Evolutionary conservation across 2,888 invertebrate genomes (phyloP), one percentile per base, ranked within the genome.

Genomic region (Tribolium freemani): DNA sequence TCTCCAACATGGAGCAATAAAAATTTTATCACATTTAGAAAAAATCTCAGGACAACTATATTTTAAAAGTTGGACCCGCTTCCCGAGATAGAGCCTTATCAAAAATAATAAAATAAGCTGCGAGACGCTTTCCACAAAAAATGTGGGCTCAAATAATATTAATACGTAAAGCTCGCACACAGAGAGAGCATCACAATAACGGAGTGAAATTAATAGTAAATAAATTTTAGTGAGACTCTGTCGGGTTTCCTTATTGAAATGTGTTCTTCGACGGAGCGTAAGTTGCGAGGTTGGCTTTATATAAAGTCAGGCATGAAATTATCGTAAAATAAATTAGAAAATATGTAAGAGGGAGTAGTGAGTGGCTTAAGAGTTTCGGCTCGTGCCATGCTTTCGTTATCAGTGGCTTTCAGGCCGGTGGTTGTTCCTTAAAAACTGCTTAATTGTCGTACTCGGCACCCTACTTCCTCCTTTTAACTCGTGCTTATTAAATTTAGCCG

Each of bases 401-500:
- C 74, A 69, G 61, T 53, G 64, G 63, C 69, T 71, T 74, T 71
- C 74, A 74, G 74, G 74, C 74, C 54, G 60, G 63, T 57, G 68
- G 54, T 57, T 71, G 51, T 31, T 60, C 64, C 38, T 67, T 48
- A 74, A 74, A 74, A 74, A 73, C 45, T 54, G 68, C 68, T 69
- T 74, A 71, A 74, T 74, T 74, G 71, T 73, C 57, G 30, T 46
- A 16, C 31, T 50, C 68, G 50, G 54, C 69, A 56, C 66, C 70
- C 31, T 57, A 60, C 68, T 74, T 64, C 60, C 57, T 73, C 56
- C 63, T 73, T 56, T 53, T 71, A 69, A 72, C 60, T 74, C 68
- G 67, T 70, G 69, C 68, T 73, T 75, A 77, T 77, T 72, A 75
- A 74, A 75, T 74, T 75, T 70, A 64, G 71, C 48, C 50, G 69